Percentiles rank a stretch among this genome's conserved stretches.
Evolutionary conservation across 1,140 invertebrate species (phyloP).

Genomic region (Andrena cerasifolii): DNA sequence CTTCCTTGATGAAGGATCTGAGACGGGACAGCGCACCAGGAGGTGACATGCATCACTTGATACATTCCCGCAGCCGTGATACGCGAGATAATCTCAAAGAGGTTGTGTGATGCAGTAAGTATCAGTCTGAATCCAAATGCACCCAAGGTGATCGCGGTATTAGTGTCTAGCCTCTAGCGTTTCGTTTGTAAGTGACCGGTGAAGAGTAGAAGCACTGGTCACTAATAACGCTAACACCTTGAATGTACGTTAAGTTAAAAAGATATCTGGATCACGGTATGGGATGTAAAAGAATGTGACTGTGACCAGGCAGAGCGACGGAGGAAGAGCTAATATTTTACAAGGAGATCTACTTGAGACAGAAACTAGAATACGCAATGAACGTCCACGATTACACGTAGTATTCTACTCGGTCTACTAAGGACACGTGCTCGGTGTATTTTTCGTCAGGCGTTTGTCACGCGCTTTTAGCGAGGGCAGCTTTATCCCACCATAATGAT

Average conservation of each 20-base stretch:
- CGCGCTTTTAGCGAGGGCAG: conserved; percentile 41
- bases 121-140: background rate
- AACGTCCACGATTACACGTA: conserved; percentile 56
- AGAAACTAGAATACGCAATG: conserved; percentile 44
- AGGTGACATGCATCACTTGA: conserved; percentile 75
- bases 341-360: conserved; percentile 37
- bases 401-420: conserved; percentile 41
- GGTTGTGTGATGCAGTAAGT: conserved; percentile 75
- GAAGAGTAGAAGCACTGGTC: no score
- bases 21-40: conserved; percentile 79
- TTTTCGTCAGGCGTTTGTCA: conserved; percentile 22
- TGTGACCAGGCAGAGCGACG: conserved; percentile 37
- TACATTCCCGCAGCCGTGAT: conserved; percentile 78
- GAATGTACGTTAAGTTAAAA: background rate
- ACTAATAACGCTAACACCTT: no score
- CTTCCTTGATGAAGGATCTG: conserved; percentile 63
- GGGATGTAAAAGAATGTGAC: background rate
- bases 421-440: conserved; percentile 30
- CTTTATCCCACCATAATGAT: conserved; percentile 21
- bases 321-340: conserved; percentile 30
- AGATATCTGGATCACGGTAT: conserved; percentile 4
- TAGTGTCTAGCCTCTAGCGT: no score
- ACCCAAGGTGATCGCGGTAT: no score
- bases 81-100: conserved; percentile 79
- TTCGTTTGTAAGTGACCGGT: no score